phyloP scores from a whole-genome alignment of 2,113 vertebrate species.

The Balaeniceps rex region DNA sequence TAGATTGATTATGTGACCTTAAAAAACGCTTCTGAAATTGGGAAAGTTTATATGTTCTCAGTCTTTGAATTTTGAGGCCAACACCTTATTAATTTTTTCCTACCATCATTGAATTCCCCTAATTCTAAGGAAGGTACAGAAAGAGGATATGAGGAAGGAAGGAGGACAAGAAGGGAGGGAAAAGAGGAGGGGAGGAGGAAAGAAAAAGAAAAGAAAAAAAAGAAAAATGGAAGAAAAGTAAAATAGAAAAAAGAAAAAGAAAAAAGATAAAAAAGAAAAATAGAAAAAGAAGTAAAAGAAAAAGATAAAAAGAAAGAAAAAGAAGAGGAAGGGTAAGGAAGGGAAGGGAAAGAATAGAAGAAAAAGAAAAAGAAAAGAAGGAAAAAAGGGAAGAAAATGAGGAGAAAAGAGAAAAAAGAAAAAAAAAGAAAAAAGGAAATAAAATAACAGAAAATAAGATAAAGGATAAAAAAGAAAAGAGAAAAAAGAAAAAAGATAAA shows the following conservation, averaged over 20 bases:
- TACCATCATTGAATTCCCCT: neutral
- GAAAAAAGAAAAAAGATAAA: neutral
- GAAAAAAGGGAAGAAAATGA: neutral
- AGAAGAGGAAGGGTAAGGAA: neutral
- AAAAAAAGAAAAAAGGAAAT: no score
- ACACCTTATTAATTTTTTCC: neutral
- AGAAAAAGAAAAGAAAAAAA: neutral
- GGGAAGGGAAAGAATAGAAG: no score
- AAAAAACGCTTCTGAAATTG: neutral
- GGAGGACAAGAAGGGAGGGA: neutral
- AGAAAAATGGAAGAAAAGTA: no score
- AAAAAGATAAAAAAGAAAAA: no score
- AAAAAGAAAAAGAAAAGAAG: neutral
- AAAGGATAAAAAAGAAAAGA: neutral
- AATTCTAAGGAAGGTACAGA: neutral
- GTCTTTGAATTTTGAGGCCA: neutral
- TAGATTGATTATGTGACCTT: neutral
- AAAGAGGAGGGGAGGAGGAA: neutral
- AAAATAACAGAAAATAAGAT: neutral
- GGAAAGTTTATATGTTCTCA: neutral
- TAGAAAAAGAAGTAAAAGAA: neutral
- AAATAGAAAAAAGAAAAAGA: no score
- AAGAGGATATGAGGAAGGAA: neutral
- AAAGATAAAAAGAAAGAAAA: no score
- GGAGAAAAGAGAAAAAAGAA: neutral